These are phyloP conservation scores for Drosophila littoralis DNA, from an alignment of 1,140 invertebrate species.

Conservation along the genomic window DNA sequence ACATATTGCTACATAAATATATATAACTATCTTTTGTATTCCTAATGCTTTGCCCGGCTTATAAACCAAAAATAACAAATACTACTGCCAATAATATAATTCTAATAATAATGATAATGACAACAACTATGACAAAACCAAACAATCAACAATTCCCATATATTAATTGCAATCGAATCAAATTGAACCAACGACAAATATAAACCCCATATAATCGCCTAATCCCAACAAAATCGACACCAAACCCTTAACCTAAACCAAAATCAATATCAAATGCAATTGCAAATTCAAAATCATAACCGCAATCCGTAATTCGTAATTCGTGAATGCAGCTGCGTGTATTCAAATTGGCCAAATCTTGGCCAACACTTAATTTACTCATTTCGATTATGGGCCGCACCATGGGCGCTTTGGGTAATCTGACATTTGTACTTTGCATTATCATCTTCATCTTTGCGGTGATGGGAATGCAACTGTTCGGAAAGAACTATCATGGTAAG, in stretches of 20 bases:
- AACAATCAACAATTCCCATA: conserved; percentile 26
- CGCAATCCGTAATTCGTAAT: conserved; percentile 33
- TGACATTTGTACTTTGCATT: conserved; percentile 97
- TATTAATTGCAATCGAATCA: conserved; percentile 26
- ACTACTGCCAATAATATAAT: not conserved
- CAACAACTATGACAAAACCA: conserved; percentile 18
- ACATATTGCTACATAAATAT: conserved; percentile 50
- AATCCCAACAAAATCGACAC: conserved; percentile 15
- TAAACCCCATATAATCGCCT: conserved; percentile 27
- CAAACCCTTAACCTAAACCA: no score
- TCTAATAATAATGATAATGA: conserved; percentile 28
- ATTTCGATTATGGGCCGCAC: conserved; percentile 99
- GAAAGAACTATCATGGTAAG: conserved; percentile 94
- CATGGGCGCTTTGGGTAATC: conserved; percentile 97
- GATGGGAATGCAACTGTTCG: conserved; percentile 98
- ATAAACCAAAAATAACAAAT: conserved; percentile 39
- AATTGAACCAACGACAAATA: conserved; percentile 8
- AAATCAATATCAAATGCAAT: conserved; percentile 3
- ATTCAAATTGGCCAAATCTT: conserved; percentile 99
- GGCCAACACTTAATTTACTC: conserved; percentile 98
- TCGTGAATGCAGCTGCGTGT: conserved; percentile 92
- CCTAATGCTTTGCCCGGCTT: conserved; percentile 84
- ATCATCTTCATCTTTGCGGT: conserved; percentile 99
- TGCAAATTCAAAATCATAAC: conserved; percentile 12
- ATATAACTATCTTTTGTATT: conserved; percentile 67